phyloP scores from a whole-genome alignment of 2,888 invertebrate genomes.

The Acanthoscelides obtectus region DNA sequence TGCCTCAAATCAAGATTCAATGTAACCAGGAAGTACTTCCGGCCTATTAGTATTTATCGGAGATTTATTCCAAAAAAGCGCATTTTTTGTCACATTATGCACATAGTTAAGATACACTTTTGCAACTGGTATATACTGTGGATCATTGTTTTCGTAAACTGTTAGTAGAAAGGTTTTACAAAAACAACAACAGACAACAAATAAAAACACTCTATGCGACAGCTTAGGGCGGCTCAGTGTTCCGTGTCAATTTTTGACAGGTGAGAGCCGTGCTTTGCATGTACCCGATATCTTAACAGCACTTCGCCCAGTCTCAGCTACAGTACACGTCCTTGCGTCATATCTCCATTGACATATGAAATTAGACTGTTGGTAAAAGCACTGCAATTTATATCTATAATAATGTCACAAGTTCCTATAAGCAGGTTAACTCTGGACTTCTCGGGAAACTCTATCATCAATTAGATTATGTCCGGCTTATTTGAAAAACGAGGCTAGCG shows the following conservation, averaged over 20 bases:
- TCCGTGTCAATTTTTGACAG: conserved; percentile 3
- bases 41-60: no score
- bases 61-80: neutral
- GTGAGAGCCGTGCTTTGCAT: conserved; percentile 37
- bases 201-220: neutral
- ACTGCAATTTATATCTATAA: no score
- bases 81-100: neutral
- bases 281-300: conserved; percentile 42
- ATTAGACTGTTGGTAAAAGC: neutral
- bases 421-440: no score
- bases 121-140: neutral
- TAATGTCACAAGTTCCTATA: no score
- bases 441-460: no score
- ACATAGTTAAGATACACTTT: neutral
- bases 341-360: conserved; percentile 24
- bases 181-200: neutral
- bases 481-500: no score
- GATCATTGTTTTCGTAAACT: conserved; percentile 1
- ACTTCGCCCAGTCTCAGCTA: conserved; percentile 43
- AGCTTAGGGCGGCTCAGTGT: neutral
- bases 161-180: neutral
- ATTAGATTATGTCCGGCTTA: no score
- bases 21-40: no score
- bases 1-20: no score
- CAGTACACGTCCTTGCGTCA: conserved; percentile 36